A percentile compares a stretch with the other conserved stretches of the same genome.
These are phyloP conservation scores for Tethea ocularis DNA, from an alignment of 2,888 invertebrate species.

Conservation along the genomic window DNA sequence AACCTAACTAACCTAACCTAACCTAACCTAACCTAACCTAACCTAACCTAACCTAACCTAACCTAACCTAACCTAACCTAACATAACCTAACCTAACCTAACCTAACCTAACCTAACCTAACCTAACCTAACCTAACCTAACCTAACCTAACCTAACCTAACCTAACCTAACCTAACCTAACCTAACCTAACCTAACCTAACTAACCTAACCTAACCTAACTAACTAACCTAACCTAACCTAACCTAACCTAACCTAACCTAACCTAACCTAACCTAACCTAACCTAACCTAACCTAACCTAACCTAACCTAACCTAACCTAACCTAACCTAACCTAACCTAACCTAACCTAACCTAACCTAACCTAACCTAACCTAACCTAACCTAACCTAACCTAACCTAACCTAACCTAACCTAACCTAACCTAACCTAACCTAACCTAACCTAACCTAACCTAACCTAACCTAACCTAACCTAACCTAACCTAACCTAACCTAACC, in stretches of 20 bases:
- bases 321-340: too few species aligned
- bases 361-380: conserved; percentile 10
- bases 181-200: conserved; percentile 13
- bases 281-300: conserved; percentile 14
- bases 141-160: conserved; percentile 5
- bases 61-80: too few species aligned
- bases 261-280: conserved; percentile 20
- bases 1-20: conserved; percentile 24
- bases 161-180: conserved; percentile 6
- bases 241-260: conserved; percentile 23
- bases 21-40: conserved; percentile 25
- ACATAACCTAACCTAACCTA: conserved; percentile 24
- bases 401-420: conserved; percentile 15
- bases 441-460: conserved; percentile 10
- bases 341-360: conserved; percentile 23
- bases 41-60: conserved; percentile 23
- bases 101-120: conserved; percentile 28
- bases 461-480: conserved; percentile 27
- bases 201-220: conserved; percentile 26
- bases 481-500: conserved; percentile 31
- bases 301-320: conserved; percentile 7
- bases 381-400: conserved; percentile 15
- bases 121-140: conserved; percentile 21
- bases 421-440: conserved; percentile 5
- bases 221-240: conserved; percentile 28